phyloP scores from a whole-genome alignment of 2,888 invertebrate species.

The Phortica okadai region DNA sequence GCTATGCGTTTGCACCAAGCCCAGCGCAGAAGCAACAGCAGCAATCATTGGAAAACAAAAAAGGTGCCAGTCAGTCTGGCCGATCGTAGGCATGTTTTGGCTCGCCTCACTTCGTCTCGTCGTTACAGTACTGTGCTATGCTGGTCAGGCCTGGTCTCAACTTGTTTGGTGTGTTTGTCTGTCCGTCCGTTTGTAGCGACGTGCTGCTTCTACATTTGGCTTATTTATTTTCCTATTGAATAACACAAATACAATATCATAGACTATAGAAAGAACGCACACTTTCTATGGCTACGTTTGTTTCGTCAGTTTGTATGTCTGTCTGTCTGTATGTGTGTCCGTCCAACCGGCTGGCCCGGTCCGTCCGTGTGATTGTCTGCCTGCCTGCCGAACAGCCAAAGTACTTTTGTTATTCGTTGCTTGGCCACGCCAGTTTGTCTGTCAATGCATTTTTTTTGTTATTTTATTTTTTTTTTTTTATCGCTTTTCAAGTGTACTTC shows the following conservation, averaged over 20 bases:
- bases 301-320: slow-evolving; percentile 51
- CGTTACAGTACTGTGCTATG: not conserved
- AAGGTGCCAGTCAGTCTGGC: slow-evolving; percentile 73
- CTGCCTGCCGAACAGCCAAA: slow-evolving; percentile 2
- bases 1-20: too few relatives aligned
- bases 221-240: slow-evolving; percentile 69
- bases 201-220: slow-evolving; percentile 45
- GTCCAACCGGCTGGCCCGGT: not conserved
- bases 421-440: slow-evolving; percentile 11
- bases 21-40: not conserved
- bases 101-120: slow-evolving; percentile 38
- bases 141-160: not conserved
- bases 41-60: slow-evolving; percentile 43
- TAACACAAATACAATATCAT: slow-evolving; percentile 43
- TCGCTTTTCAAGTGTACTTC: not conserved
- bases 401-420: not conserved
- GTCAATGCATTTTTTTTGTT: not conserved
- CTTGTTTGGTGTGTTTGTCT: slow-evolving; percentile 21
- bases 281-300: not conserved
- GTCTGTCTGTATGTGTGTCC: slow-evolving; percentile 44
- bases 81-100: slow-evolving; percentile 28
- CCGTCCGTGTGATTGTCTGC: not conserved
- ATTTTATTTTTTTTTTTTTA: not conserved
- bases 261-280: slow-evolving; percentile 38
- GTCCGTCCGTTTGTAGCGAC: slow-evolving; percentile 33